These are phyloP conservation scores for Melanotaenia parkinsoni DNA, from an alignment of 2,797 vertebrate genomes.

Conservation along the genomic window DNA sequence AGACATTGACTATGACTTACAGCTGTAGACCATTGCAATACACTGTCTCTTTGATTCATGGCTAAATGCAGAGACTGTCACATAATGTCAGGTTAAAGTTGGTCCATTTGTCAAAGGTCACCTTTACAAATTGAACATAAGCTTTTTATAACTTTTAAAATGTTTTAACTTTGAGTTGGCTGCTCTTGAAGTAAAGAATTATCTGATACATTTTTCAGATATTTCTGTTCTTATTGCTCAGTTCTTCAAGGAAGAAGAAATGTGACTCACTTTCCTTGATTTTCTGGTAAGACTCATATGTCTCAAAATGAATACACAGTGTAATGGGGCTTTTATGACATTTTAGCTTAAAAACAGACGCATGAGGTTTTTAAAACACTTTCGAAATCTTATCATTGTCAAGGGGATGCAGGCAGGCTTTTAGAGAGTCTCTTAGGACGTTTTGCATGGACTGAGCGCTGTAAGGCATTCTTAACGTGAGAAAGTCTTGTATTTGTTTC, in stretches of 20 bases:
- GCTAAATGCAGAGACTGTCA: not conserved
- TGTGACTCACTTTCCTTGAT: constrained; percentile 2
- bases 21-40: not conserved
- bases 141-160: not conserved
- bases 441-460: constrained; percentile 2
- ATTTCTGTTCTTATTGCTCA: not conserved
- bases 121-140: not conserved
- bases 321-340: constrained; percentile 21
- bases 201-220: constrained; percentile 15
- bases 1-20: constrained; percentile 14
- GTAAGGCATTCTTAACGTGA: constrained; percentile 9
- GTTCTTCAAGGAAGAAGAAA: not conserved
- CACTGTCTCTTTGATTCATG: not conserved
- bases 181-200: constrained; percentile 4
- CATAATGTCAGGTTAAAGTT: not conserved
- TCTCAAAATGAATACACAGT: constrained; percentile 36
- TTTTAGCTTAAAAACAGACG: constrained; percentile 37
- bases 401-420: not conserved
- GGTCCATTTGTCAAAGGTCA: not conserved
- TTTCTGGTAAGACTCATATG: constrained; percentile 26
- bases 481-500: not conserved
- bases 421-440: constrained; percentile 12
- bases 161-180: not conserved
- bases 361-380: constrained; percentile 38
- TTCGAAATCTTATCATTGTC: constrained; percentile 10